Evolutionary conservation across 2,113 vertebrate genomes (phyloP).

Genomic region (Crotalus tigris): DNA sequence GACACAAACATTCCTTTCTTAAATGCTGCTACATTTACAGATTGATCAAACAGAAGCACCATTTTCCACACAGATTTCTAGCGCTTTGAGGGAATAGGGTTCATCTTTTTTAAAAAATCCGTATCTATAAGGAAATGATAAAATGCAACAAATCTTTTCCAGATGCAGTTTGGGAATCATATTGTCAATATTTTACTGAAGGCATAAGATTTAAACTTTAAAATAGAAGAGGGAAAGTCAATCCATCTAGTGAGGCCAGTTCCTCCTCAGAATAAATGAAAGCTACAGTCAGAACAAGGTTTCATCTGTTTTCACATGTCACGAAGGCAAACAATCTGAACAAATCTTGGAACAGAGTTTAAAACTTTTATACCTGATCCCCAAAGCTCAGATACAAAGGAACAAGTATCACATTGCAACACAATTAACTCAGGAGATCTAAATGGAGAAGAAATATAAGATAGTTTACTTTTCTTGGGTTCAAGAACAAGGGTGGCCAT

Average conservation of each 20-base stretch:
- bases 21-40: neutral
- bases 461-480: neutral
- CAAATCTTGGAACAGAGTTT: neutral
- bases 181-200: conserved; percentile 1
- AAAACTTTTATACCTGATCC: neutral
- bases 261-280: neutral
- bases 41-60: neutral
- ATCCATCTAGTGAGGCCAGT: neutral
- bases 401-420: neutral
- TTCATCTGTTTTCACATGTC: neutral
- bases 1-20: neutral
- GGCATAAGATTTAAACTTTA: conserved; percentile 10
- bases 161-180: neutral
- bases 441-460: neutral
- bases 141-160: neutral
- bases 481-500: neutral
- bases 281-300: neutral
- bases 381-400: neutral
- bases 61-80: neutral
- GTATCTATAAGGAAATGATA: neutral
- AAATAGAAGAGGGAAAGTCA: neutral
- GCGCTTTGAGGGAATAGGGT: neutral
- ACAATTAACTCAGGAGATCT: neutral
- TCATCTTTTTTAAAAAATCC: neutral
- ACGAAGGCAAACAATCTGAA: neutral